phyloP scores from a whole-genome alignment of 2,888 invertebrate genomes.

The Apantesis nais region DNA sequence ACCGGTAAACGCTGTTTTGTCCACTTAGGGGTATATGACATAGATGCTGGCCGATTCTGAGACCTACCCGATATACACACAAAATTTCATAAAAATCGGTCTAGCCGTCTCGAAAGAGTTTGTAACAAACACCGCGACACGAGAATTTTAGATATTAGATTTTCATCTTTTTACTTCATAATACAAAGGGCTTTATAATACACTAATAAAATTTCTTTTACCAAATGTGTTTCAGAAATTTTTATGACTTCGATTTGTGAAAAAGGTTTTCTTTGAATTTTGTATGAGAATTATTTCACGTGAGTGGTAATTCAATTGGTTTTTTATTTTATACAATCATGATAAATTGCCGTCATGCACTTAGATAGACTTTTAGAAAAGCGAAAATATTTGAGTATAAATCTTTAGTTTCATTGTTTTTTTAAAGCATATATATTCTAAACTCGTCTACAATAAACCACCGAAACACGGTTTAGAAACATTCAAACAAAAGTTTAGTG shows the following conservation, averaged over 20 bases:
- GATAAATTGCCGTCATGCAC: not conserved
- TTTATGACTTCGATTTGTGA: not conserved
- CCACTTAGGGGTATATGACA: too few species aligned
- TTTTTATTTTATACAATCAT: constrained; percentile 1
- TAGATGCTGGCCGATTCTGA: too few species aligned
- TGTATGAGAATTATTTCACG: not conserved
- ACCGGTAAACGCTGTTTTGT: too few species aligned
- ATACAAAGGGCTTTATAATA: not conserved
- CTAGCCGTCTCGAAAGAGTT: too few species aligned
- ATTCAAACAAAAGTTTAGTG: not conserved
- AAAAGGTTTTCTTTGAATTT: not conserved
- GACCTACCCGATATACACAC: too few species aligned
- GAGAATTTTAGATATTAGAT: too few species aligned
- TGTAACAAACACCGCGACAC: too few species aligned
- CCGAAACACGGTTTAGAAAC: not conserved
- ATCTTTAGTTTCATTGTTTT: not conserved
- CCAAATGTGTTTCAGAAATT: not conserved
- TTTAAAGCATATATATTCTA: not conserved
- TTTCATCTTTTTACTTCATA: too few species aligned
- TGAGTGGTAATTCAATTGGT: not conserved
- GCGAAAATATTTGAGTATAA: not conserved
- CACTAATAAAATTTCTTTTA: not conserved
- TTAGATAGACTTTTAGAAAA: not conserved
- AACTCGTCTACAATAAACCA: not conserved
- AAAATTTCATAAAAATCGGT: too few species aligned